These are phyloP conservation scores for Brachyptera putata DNA, from an alignment of 2,888 invertebrate species.

Conservation along the genomic window DNA sequence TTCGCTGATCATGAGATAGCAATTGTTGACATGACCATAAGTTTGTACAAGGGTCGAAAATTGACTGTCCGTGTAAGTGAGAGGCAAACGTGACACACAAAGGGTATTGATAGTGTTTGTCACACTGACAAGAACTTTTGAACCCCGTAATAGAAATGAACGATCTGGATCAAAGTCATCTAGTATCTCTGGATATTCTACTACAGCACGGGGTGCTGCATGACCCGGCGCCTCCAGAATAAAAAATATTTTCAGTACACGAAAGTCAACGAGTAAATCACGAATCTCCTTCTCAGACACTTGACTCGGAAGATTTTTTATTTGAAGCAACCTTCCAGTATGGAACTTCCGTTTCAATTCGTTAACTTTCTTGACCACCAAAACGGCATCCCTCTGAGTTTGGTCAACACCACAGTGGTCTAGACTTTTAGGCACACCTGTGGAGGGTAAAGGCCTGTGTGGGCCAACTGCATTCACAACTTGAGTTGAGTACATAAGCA, in stretches of 20 bases:
- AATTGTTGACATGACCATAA: slow-evolving; percentile 46
- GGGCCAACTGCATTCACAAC: no score
- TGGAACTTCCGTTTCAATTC: not conserved
- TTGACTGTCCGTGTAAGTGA: slow-evolving; percentile 45
- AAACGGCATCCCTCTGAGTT: no score
- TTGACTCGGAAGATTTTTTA: not conserved
- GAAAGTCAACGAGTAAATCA: slow-evolving; percentile 41
- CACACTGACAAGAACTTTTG: slow-evolving; percentile 44
- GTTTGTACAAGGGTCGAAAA: slow-evolving; percentile 45
- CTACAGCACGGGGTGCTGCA: slow-evolving; percentile 37
- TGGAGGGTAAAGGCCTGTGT: no score
- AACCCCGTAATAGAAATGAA: slow-evolving; percentile 42
- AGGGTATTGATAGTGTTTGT: slow-evolving; percentile 47
- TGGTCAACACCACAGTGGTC: no score
- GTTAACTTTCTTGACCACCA: not conserved
- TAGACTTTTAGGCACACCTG: no score
- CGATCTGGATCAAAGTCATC: slow-evolving; percentile 44
- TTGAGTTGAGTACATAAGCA: no score
- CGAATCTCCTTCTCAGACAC: slow-evolving; percentile 39
- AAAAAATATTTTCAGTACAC: slow-evolving; percentile 40
- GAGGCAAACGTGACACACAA: slow-evolving; percentile 50
- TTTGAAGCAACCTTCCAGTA: not conserved
- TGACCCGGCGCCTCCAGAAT: no score
- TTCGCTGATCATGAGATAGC: slow-evolving; percentile 49
- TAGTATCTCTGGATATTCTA: slow-evolving; percentile 42